Percentiles rank a stretch among this genome's conserved stretches.
These are phyloP conservation scores for Siniperca obscura DNA, from an alignment of 2,797 vertebrate species.

Conservation along the genomic window DNA sequence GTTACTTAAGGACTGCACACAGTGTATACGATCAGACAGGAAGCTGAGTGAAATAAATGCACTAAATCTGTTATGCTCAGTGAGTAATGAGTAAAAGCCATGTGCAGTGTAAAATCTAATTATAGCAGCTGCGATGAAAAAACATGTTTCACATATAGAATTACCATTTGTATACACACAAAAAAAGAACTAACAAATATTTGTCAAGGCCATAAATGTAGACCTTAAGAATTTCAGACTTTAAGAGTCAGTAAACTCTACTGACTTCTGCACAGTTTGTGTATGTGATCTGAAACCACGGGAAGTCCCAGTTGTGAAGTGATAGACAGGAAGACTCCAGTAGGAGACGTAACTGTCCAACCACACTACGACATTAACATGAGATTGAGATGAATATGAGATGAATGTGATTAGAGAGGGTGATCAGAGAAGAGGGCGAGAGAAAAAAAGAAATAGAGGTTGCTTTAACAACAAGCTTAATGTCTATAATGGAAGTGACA, in stretches of 20 bases:
- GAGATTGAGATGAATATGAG: background rate
- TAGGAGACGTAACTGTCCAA: slow-evolving; percentile 9
- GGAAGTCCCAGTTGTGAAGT: slow-evolving; percentile 41
- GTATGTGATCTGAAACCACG: slow-evolving; percentile 22
- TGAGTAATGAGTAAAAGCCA: background rate
- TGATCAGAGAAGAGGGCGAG: background rate
- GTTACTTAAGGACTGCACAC: background rate
- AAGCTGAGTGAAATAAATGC: background rate
- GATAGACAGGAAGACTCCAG: slow-evolving; percentile 39
- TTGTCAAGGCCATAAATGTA: background rate
- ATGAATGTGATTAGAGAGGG: slow-evolving; percentile 16
- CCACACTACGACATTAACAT: slow-evolving; percentile 21
- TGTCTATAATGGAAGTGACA: background rate
- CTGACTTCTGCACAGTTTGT: background rate
- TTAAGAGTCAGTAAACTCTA: slow-evolving; percentile 11
- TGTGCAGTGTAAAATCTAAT: background rate
- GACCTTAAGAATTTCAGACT: slow-evolving; percentile 4
- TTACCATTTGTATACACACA: background rate
- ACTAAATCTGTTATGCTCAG: background rate
- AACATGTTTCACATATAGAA: background rate
- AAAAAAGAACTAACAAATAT: slow-evolving; percentile 15
- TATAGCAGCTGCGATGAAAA: background rate
- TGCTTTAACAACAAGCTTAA: background rate
- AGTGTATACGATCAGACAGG: background rate
- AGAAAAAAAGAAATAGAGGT: background rate